Evolutionary conservation across 53 echinoderm and acorn worm genomes (phyloP).

Genomic region (Hippasteria phrygiana): DNA sequence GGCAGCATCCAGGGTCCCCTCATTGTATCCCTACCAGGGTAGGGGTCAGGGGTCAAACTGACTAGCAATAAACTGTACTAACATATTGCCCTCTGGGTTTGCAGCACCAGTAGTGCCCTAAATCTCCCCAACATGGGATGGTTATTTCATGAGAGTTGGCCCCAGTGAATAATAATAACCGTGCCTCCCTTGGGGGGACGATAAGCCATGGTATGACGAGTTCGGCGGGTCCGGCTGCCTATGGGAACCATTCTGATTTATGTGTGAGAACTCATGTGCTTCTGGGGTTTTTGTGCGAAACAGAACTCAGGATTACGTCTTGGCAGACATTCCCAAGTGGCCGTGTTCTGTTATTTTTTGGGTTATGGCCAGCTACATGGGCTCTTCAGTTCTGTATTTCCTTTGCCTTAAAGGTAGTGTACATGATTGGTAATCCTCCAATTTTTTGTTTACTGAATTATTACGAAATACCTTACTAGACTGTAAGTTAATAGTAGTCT

Average conservation of each 20-base stretch:
- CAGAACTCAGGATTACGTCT: background rate
- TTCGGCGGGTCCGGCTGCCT: background rate
- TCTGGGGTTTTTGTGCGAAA: background rate
- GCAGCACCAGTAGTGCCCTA: background rate
- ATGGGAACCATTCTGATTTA: background rate
- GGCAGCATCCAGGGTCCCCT: background rate
- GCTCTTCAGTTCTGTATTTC: no score
- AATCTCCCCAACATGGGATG: background rate
- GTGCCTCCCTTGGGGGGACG: background rate
- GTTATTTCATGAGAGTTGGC: background rate
- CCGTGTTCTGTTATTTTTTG: background rate
- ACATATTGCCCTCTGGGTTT: background rate
- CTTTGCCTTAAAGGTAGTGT: no score
- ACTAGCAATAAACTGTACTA: background rate
- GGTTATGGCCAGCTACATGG: background rate
- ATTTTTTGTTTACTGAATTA: no score
- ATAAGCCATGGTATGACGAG: background rate
- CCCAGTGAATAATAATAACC: background rate
- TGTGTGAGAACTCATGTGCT: conserved; percentile 1
- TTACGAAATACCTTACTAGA: no score
- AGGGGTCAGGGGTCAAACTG: conserved; percentile 6
- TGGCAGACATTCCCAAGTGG: background rate
- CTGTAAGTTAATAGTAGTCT: no score
- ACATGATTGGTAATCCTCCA: no score
- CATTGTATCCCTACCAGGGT: background rate